phyloP scores from a whole-genome alignment of 2,888 invertebrate genomes.

The Cryptus viduatorius region DNA sequence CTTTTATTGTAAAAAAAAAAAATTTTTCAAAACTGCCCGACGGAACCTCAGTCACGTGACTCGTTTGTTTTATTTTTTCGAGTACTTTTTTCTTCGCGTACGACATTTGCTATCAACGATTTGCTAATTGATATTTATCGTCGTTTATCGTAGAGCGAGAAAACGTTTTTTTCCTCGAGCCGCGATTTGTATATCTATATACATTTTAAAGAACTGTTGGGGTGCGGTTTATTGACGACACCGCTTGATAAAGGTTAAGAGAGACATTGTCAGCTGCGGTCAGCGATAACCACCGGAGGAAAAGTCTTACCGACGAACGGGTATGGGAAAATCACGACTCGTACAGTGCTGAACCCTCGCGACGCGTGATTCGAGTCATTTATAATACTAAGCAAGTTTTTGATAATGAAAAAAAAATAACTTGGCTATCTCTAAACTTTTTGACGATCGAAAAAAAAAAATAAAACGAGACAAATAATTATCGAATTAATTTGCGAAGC shows the following conservation, averaged over 20 bases:
- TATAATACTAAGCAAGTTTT: neutral
- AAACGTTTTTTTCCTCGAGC: no score
- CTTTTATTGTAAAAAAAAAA: no score
- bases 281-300: neutral
- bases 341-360: slow-evolving; percentile 38
- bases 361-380: slow-evolving; percentile 18
- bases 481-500: neutral
- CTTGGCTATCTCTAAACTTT: neutral
- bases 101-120: no score
- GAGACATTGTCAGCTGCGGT: neutral
- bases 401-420: neutral
- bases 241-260: slow-evolving; percentile 1
- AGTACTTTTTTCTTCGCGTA: no score
- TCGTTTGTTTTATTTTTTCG: no score
- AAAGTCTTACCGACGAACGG: slow-evolving; percentile 22
- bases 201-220: no score
- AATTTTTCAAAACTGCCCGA: no score
- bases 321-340: neutral
- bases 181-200: no score
- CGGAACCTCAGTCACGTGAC: no score
- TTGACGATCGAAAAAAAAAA: neutral
- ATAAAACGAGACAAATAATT: neutral
- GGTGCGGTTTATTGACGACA: neutral
- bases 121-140: no score
- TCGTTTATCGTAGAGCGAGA: no score